Conservation (phyloP, 2,113 vertebrate species). For the Chrysochloris asiatica region DNA sequence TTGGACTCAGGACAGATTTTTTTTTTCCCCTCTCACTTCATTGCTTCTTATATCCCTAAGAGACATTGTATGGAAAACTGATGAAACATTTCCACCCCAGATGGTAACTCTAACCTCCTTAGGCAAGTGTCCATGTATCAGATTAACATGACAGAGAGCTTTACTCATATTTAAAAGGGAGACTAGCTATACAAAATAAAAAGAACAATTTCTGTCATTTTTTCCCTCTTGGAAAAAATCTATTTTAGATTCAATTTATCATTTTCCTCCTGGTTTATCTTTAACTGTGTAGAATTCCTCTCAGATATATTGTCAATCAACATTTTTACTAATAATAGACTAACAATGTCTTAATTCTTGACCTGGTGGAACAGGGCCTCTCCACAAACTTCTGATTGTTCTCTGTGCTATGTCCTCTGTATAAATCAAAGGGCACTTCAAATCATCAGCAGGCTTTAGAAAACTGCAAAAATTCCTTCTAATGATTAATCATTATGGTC, state of each 20-base stretch:
- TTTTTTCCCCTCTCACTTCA: neutral
- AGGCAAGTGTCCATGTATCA: neutral
- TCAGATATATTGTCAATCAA: neutral
- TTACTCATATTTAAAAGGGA: neutral
- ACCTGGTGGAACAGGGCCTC: neutral
- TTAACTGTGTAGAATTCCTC: neutral
- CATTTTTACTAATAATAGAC: neutral
- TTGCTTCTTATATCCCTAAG: neutral
- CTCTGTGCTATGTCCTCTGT: neutral
- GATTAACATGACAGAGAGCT: neutral
- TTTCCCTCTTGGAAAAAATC: neutral
- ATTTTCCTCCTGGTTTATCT: neutral
- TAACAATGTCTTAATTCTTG: neutral
- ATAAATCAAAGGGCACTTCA: neutral
- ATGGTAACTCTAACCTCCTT: neutral
- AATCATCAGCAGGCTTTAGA: neutral
- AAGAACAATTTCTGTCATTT: neutral
- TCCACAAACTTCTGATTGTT: neutral
- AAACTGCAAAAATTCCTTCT: neutral
- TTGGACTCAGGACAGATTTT: neutral
- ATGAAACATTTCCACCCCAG: neutral
- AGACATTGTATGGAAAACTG: neutral
- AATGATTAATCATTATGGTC: neutral
- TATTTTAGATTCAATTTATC: neutral
- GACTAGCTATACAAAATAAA: neutral